phyloP scores from a whole-genome alignment of 1,140 invertebrate species.

The Orussus abietinus region DNA sequence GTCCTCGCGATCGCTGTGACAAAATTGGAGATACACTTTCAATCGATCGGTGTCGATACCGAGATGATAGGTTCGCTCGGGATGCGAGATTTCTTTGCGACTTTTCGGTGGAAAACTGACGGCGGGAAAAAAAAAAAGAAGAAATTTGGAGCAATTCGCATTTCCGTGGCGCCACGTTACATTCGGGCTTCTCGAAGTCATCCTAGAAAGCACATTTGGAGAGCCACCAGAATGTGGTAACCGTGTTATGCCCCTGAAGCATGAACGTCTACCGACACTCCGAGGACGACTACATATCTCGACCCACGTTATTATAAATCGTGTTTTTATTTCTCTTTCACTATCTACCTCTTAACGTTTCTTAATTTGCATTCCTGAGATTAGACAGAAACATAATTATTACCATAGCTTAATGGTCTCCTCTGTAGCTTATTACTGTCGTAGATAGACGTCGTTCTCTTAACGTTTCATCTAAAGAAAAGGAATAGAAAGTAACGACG shows the following conservation, averaged over 20 bases:
- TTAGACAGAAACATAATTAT: conserved; percentile 33
- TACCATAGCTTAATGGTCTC: conserved; percentile 39
- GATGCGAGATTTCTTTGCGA: too few species aligned
- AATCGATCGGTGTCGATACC: too few species aligned
- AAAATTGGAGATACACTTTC: too few species aligned
- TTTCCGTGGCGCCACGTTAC: too few species aligned
- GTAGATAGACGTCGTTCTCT: conserved; percentile 30
- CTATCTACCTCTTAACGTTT: conserved; percentile 19
- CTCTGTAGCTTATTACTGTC: conserved; percentile 41
- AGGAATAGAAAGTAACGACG: too few species aligned
- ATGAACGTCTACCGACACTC: conserved; percentile 36
- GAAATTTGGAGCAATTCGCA: too few species aligned
- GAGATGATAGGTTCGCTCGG: too few species aligned
- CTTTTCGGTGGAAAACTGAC: too few species aligned
- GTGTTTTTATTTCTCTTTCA: background rate
- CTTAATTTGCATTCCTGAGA: conserved; percentile 28
- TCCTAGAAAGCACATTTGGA: conserved; percentile 38
- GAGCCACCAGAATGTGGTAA: conserved; percentile 49
- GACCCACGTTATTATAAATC: background rate
- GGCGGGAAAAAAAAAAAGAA: too few species aligned
- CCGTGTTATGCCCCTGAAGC: conserved; percentile 51
- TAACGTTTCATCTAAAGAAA: too few species aligned
- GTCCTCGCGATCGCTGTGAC: too few species aligned
- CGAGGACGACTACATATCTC: background rate
- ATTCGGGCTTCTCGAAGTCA: too few species aligned